A percentile compares a stretch with the other conserved stretches of the same genome.
Conservation (phyloP, 23 tunicate species). For the Ciona savignyi region DNA sequence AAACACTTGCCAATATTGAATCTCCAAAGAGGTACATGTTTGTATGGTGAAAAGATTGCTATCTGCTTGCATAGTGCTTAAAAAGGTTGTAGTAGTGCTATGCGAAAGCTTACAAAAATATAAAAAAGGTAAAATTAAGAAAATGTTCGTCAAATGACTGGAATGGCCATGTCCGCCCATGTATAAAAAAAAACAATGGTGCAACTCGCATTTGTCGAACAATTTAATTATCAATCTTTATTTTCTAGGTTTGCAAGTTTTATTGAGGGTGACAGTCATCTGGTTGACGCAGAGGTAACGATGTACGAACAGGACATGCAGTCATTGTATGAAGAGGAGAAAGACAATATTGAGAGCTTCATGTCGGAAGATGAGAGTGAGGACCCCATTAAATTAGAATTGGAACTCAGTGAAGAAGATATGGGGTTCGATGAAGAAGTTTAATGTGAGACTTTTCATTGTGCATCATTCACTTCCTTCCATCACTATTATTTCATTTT, state of each 20-base stretch:
- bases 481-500: no score
- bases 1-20: conserved; percentile 59
- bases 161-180: background rate
- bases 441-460: no score
- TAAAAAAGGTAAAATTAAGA: background rate
- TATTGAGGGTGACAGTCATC: conserved; percentile 54
- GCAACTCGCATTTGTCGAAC: no score
- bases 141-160: background rate
- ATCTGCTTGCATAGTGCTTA: background rate
- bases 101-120: background rate
- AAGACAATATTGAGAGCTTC: background rate
- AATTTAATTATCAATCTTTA: no score
- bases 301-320: conserved; percentile 55
- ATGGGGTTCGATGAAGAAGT: no score
- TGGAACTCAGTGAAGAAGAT: no score
- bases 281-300: conserved; percentile 34
- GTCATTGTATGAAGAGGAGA: background rate
- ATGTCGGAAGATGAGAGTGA: conserved; percentile 16
- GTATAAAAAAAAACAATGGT: background rate
- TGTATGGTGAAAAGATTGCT: no score
- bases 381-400: conserved; percentile 15
- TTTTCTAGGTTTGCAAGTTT: conserved; percentile 51
- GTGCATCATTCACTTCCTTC: no score
- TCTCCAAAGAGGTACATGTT: conserved; percentile 46
- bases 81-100: background rate